These are phyloP conservation scores for Pogonophryne albipinna DNA, from an alignment of 2,797 vertebrate genomes.

Conservation along the genomic window DNA sequence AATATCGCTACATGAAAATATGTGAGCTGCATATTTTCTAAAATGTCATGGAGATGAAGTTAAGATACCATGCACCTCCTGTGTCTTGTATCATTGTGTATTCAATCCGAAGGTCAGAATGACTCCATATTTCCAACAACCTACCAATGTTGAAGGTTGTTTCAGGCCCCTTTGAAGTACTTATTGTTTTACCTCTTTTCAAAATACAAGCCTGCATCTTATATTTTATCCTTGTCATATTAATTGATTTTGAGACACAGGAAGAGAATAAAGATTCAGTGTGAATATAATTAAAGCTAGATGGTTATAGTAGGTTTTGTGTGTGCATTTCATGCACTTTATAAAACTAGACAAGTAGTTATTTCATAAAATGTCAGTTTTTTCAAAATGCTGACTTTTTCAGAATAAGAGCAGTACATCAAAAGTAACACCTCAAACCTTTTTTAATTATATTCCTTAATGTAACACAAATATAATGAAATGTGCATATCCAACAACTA, in stretches of 20 bases:
- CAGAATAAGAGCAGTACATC: neutral
- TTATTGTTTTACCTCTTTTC: no score
- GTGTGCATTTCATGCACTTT: neutral
- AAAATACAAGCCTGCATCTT: no score
- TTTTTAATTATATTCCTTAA: neutral
- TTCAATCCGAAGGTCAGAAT: constrained; percentile 3
- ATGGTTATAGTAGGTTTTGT: neutral
- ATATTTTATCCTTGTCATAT: no score
- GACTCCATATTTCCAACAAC: neutral
- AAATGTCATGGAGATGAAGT: constrained; percentile 8
- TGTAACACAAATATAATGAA: neutral
- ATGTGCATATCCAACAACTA: neutral
- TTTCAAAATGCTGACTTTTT: neutral
- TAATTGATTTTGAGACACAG: neutral
- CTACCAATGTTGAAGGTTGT: neutral
- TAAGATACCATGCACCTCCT: neutral
- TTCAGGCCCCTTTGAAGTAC: neutral
- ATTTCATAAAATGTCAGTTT: neutral
- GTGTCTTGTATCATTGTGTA: neutral
- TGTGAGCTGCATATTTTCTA: neutral
- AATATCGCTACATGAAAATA: constrained; percentile 1
- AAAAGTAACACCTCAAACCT: neutral
- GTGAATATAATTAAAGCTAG: constrained; percentile 1
- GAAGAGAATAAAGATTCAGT: neutral
- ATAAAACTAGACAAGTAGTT: neutral